Evolutionary conservation across 2,113 vertebrate species (phyloP), one percentile per base, ranked within the genome.

Genomic region (Ameiurus melas): DNA sequence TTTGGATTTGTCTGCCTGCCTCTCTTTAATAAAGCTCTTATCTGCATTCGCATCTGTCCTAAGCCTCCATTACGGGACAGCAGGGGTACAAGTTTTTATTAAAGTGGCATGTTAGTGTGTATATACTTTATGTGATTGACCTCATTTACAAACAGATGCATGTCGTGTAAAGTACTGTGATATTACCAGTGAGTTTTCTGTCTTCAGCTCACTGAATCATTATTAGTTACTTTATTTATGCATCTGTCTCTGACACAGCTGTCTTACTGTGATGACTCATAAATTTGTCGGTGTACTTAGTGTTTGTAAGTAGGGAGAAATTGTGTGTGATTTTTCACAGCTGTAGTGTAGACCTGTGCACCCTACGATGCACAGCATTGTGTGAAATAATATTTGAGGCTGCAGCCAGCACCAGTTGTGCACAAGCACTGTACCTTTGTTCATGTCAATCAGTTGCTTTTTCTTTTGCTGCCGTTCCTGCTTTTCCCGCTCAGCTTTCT

Each of bases 371-470:
- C 93, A 94, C 91, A 92, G 84, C 88, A 88, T 36, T 77, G 80
- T 91, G 88, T 92, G 86, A 93, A 93, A 92, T 85, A 90, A 83
- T 85, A 91, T 90, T 93, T 85, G 57, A 68, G 25, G 77, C 84
- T 36, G 57, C 89, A 90, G 89, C 75, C 90, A 89, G 86, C 84
- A 89, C 83, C 86, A 86, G 89, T 77, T 68, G 81, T 71, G 10
- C 36, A 91, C 83, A 91, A 92, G 91, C 91, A 84, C 84, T 93
- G 78, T 96, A 99, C 98, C 98, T 99, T 98, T 99, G 95, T 98
- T 98, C 95, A 99, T 99, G 94, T 99, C 98, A 95, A 99, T 99
- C 94, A 99, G 93, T 90, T 97, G 97, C 93, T 99, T 98, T 95
- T 99, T 99, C 95, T 99, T 99, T 94, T 98, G 97, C 95, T 97